Evolutionary conservation across 2,888 invertebrate genomes (phyloP).

Genomic region (Drosophila ezoana): DNA sequence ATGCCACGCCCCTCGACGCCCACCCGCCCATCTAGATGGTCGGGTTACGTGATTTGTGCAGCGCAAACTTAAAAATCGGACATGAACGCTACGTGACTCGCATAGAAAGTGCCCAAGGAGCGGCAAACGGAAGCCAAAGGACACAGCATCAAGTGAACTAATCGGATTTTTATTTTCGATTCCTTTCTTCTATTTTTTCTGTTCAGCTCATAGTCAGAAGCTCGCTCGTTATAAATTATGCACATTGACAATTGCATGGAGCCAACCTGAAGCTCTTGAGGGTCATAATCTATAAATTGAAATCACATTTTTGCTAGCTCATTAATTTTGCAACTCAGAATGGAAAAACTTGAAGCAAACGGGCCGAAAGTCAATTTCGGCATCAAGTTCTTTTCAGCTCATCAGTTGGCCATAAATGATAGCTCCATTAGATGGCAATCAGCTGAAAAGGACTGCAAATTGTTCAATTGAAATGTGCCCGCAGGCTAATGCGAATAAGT

Average conservation of each 20-base stretch:
- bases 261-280: conserved; percentile 9
- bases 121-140: conserved; percentile 21
- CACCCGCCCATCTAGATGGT: neutral
- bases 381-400: conserved; percentile 15
- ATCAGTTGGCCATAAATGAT: conserved; percentile 55
- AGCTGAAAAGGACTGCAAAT: conserved; percentile 17
- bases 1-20: conserved; percentile 20
- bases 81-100: conserved; percentile 80
- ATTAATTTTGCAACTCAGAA: conserved; percentile 55
- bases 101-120: conserved; percentile 48
- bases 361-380: conserved; percentile 25
- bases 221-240: conserved; percentile 62
- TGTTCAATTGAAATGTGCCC: conserved; percentile 13
- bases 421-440: conserved; percentile 66
- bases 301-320: conserved; percentile 74
- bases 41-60: conserved; percentile 79
- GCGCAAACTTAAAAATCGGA: conserved; percentile 81
- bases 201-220: conserved; percentile 4
- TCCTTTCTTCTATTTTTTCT: conserved; percentile 19
- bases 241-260: conserved; percentile 58
- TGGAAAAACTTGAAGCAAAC: conserved; percentile 14
- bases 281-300: conserved; percentile 70
- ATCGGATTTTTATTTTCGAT: conserved; percentile 58
- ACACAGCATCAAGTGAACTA: conserved; percentile 61
- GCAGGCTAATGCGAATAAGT: conserved; percentile 34